Evolutionary conservation across 2,113 vertebrate genomes (phyloP), one percentile per base, ranked within the genome.

Genomic region (Thamnophis sirtalis): DNA sequence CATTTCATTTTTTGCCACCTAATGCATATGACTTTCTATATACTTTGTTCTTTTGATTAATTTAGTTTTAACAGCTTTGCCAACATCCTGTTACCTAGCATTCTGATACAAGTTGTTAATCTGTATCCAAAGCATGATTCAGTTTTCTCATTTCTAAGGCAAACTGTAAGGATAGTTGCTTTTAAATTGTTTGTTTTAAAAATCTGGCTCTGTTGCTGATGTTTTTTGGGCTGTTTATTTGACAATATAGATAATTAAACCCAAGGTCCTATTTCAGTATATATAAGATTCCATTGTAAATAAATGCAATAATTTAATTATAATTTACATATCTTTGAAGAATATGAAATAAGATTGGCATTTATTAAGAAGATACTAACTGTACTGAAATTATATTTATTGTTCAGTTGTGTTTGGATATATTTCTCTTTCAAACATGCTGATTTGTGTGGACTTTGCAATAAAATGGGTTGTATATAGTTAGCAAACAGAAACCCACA

Each of bases 391-490:
- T 24, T 90, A 54, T 90, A 54, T 60, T 93, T 93, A 48, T 8
- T 43, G 92, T 93, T 92, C 2, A 0, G 51, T 92, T 93, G 24
- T 33, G 92, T 58, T 56, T 43, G 90, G 89, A 88, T 88, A 86
- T 53, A 13, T 21, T 43, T 50, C 84, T 84, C 49, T 84, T 85
- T 87, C 26, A 17, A 21, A 9, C 9, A 51, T 63, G 86, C 26
- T 48, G 84, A 92, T 43, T 53, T 90, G 1, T 5, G 33, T 33
- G 9, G 48, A 15, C 87, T 92, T 43, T 91, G 0, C 0, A 50
- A 48, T 80, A 3, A 51, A 21, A 7, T 80, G 21, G 2, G 3
- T 92, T 53, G 87, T 68, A 51, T 10, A 33, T 54, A 53, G 33
- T 58, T 19, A 68, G 4, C 15, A 54, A 53, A 56, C n/a, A 80